A percentile compares a stretch with the other conserved stretches of the same genome.
Evolutionary conservation across 2,113 vertebrate genomes (phyloP).

Genomic region (Rissa tridactyla): DNA sequence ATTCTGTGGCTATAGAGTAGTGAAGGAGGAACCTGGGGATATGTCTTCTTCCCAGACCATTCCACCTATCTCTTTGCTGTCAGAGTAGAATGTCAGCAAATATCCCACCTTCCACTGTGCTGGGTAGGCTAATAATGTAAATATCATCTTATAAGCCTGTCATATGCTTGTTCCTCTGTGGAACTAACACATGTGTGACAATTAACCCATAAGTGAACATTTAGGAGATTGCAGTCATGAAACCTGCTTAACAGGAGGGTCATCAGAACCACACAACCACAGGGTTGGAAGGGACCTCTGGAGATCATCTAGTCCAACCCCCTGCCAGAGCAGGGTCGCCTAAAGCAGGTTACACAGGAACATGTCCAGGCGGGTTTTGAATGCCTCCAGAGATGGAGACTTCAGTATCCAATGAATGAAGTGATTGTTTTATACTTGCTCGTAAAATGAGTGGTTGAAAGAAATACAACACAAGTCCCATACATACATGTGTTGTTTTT

Average conservation of each 20-base stretch:
- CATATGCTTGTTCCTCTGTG: not conserved
- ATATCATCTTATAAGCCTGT: not conserved
- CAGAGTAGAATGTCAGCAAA: not conserved
- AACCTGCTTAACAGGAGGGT: not conserved
- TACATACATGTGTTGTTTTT: not conserved
- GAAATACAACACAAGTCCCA: not conserved
- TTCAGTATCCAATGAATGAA: not conserved
- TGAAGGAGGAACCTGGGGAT: not conserved
- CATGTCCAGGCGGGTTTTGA: too few relatives aligned
- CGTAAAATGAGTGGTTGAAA: not conserved
- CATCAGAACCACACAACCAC: too few relatives aligned
- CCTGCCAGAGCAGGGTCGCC: too few relatives aligned
- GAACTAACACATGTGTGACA: not conserved
- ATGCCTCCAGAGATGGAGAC: too few relatives aligned
- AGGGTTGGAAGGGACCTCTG: too few relatives aligned
- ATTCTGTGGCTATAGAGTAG: not conserved
- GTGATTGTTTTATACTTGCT: not conserved
- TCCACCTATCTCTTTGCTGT: not conserved
- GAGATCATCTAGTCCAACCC: too few relatives aligned
- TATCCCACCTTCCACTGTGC: not conserved
- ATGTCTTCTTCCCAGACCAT: not conserved
- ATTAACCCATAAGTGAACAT: not conserved
- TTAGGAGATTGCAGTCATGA: not conserved
- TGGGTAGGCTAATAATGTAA: not conserved
- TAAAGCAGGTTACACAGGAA: too few relatives aligned